phyloP scores from a whole-genome alignment of 92 coral and sea anemone species.

The Bergia puertoricense region DNA sequence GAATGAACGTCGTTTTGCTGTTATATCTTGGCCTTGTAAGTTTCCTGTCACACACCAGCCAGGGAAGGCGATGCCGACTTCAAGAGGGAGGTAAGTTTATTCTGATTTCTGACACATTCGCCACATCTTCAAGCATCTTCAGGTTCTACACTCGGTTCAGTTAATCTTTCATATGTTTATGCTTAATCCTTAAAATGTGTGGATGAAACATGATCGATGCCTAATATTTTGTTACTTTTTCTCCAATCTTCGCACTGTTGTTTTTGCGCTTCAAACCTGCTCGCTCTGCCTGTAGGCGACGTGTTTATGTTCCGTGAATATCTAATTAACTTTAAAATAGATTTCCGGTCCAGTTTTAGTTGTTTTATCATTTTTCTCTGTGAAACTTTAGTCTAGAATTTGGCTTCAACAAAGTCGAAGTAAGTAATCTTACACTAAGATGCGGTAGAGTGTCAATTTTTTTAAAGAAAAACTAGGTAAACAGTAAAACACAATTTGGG shows the following conservation, averaged over 20 bases:
- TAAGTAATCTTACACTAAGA: not conserved
- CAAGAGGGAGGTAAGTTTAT: constrained; percentile 10
- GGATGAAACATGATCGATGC: not conserved
- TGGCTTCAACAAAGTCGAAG: not conserved
- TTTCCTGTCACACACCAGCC: not conserved
- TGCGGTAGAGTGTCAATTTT: no score
- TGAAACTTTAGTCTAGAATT: not conserved
- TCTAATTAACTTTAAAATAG: not conserved
- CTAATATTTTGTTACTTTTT: not conserved
- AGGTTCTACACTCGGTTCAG: not conserved
- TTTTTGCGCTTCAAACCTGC: not conserved
- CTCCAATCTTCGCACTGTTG: not conserved
- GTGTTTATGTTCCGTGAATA: not conserved
- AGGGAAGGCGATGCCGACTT: constrained; percentile 16
- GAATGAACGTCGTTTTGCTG: constrained; percentile 26
- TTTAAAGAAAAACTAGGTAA: not conserved
- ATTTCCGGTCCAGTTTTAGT: not conserved
- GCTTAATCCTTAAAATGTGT: not conserved
- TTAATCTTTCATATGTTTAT: not conserved
- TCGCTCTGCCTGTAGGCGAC: not conserved
- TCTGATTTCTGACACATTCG: not conserved
- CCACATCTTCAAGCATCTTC: not conserved
- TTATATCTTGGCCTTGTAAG: constrained; percentile 14
- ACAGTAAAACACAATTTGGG: not conserved
- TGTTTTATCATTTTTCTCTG: not conserved